Percentiles rank a stretch among this genome's conserved stretches.
Evolutionary conservation across 2,888 invertebrate genomes (phyloP).

Genomic region (Xylocampa areola): DNA sequence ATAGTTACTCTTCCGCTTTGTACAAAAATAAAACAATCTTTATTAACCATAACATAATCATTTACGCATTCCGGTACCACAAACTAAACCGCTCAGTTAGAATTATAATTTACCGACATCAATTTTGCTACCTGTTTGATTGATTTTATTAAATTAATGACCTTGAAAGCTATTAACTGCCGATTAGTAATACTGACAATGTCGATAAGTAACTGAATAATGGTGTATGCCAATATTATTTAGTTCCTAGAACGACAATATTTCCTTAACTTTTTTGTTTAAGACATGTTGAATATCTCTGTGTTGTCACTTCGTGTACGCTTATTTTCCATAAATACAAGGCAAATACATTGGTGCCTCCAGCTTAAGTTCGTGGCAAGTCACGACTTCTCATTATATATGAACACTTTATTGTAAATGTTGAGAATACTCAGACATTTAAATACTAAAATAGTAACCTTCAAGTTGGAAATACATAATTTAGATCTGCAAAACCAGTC

Average conservation of each 20-base stretch:
- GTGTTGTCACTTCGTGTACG: conserved; percentile 24
- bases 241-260: background rate
- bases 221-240: no score
- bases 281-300: conserved; percentile 9
- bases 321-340: conserved; percentile 57
- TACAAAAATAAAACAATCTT: conserved; percentile 17
- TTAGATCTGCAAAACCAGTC: conserved; percentile 17
- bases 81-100: background rate
- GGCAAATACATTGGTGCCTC: conserved; percentile 41
- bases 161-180: background rate
- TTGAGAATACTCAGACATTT: conserved; percentile 50
- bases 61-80: conserved; percentile 15
- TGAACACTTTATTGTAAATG: conserved; percentile 49
- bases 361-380: conserved; percentile 44
- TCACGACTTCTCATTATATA: conserved; percentile 55
- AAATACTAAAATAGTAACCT: conserved; percentile 40
- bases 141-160: background rate
- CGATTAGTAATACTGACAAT: background rate
- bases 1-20: conserved; percentile 35
- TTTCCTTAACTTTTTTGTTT: conserved; percentile 5
- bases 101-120: background rate
- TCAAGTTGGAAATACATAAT: conserved; percentile 31
- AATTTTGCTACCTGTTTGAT: background rate
- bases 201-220: background rate
- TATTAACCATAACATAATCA: conserved; percentile 8